A percentile compares a stretch with the other conserved stretches of the same genome.
phyloP scores from a whole-genome alignment of 2,797 vertebrate genomes.

The Alfaro cultratus region DNA sequence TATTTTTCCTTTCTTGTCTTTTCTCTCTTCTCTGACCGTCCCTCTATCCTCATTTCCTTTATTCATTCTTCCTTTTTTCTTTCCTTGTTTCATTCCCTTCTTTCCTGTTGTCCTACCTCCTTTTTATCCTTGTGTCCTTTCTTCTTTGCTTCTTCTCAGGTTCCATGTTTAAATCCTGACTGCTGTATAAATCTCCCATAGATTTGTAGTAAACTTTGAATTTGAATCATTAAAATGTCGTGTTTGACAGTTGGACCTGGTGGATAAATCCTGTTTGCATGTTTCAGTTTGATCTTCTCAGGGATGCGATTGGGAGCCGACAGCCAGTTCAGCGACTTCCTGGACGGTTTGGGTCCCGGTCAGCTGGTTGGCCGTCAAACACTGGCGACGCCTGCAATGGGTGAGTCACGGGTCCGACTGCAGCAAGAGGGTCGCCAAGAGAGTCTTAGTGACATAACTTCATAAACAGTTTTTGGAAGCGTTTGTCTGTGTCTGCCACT shows the following conservation, averaged over 20 bases:
- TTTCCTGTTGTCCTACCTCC: too few species aligned
- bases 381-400: slow-evolving; percentile 97
- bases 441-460: not conserved
- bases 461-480: not conserved
- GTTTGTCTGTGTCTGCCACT: not conserved
- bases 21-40: too few species aligned
- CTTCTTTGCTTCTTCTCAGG: too few species aligned
- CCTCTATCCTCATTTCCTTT: too few species aligned
- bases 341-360: slow-evolving; percentile 95
- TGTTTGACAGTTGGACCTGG: not conserved
- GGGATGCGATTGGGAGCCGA: slow-evolving; percentile 95
- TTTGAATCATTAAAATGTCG: not conserved
- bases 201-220: too few species aligned
- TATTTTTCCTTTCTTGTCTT: too few species aligned
- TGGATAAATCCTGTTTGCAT: slow-evolving; percentile 31
- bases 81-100: too few species aligned
- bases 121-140: too few species aligned
- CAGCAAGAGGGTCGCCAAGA: not conserved
- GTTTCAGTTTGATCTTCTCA: slow-evolving; percentile 94
- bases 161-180: too few species aligned
- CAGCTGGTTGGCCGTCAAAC: slow-evolving; percentile 97
- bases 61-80: too few species aligned
- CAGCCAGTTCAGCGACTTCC: slow-evolving; percentile 98
- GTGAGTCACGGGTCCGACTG: slow-evolving; percentile 72
- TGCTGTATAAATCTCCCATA: too few species aligned